Base-by-base conservation (phyloP, 2,888 invertebrate species). In the Congeria kusceri region DNA sequence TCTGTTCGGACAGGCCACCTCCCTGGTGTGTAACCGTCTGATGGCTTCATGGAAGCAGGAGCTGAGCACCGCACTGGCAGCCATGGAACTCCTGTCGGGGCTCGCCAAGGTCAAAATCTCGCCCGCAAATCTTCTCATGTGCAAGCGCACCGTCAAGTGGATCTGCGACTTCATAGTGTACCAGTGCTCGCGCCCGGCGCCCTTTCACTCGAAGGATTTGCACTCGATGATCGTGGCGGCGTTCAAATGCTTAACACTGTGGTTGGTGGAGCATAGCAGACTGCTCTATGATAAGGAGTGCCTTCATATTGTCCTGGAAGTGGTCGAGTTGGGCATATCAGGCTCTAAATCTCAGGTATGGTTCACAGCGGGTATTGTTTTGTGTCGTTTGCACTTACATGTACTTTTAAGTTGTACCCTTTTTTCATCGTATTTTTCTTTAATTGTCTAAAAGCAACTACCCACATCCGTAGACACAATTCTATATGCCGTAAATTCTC, bases 11-110 rank as follows among this genome's bases (percentile, higher is more conserved):
- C 95, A 97, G 77, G 97, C 98, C 9, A 98, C 98, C 0, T 98
- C 98, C 92, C 95, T 98, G 89, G 98, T 98, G 47, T 99, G 98
- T 92, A 98, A 98, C 94, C 96, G 98, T 27, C 95, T 99, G 76
- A 98, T 98, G 92, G 98, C 98, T 0, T 97, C 98, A 0, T 99
- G 98, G 98, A 98, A 98, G 94, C 96, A 97, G 0, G 98, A 99
- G 94, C 94, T 98, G 77, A 98, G 98, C 92, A 97, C 98, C 49
- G 98, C 98, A 0, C 94, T 99, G 71, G 98, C 98, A 0, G 98
- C 98, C 0, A 94, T 99, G 80, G 99, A 99, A 93, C 95, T 98
- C 68, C 95, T 99, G 0, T 96, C 97, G 7, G 98, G 98, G 11
- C 95, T 99, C 66, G 98, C 98, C 25, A 96, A 98, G 89, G 39